A percentile compares a stretch with the other conserved stretches of the same genome.
Evolutionary conservation across 2,797 vertebrate species (phyloP).

Genomic region (Xiphorhynchus erythropygius): DNA sequence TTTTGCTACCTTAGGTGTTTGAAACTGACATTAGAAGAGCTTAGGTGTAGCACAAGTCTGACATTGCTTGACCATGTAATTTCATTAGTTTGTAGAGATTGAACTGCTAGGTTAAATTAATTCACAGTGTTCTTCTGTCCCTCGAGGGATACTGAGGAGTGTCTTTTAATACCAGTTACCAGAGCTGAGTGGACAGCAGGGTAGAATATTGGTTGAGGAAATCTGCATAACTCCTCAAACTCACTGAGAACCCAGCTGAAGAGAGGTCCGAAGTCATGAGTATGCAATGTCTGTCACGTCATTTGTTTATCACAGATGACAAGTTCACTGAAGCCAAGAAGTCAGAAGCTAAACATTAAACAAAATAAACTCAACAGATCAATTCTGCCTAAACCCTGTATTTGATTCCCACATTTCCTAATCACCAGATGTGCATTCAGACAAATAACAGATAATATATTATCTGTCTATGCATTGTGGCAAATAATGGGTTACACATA

Average conservation of each 20-base stretch:
- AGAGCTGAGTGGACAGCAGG: slow-evolving; percentile 38
- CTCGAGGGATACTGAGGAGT: slow-evolving; percentile 4
- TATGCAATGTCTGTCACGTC: background rate
- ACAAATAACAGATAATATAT: background rate
- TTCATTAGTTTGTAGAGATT: slow-evolving; percentile 42
- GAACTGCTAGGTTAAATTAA: slow-evolving; percentile 46
- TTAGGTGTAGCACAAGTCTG: background rate
- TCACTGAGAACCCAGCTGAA: background rate
- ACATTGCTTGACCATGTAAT: slow-evolving; percentile 36
- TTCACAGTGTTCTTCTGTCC: slow-evolving; percentile 33
- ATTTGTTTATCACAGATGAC: background rate
- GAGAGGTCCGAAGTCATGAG: background rate
- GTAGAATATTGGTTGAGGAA: background rate
- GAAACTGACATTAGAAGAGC: background rate
- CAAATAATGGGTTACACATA: background rate
- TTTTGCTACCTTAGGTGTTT: slow-evolving; percentile 11
- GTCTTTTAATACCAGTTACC: background rate
- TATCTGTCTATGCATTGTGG: background rate
- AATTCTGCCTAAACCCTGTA: background rate
- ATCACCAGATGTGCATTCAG: background rate
- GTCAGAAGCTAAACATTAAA: background rate
- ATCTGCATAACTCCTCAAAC: background rate
- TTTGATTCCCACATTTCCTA: background rate
- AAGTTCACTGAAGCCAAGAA: background rate
- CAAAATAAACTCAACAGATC: background rate